Evolutionary conservation across 1,140 invertebrate genomes (phyloP).

Genomic region (Eufriesea mexicana): DNA sequence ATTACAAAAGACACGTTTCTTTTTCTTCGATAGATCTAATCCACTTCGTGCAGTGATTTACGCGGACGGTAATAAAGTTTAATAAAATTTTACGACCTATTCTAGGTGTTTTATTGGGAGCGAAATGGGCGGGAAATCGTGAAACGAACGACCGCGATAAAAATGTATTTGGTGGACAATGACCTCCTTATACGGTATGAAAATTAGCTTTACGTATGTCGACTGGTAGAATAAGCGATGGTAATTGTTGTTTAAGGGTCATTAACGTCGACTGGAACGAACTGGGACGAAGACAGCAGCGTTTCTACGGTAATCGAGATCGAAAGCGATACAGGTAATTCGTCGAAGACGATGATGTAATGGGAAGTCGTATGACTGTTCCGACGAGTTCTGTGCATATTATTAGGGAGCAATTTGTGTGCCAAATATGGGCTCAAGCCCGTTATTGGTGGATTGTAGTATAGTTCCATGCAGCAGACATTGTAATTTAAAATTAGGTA

Average conservation of each 20-base stretch:
- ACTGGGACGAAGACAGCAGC: neutral
- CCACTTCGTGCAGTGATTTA: neutral
- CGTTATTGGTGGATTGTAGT: neutral
- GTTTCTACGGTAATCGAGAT: neutral
- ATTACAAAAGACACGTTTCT: neutral
- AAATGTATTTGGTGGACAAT: neutral
- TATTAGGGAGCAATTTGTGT: neutral
- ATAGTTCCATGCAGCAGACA: too few species aligned
- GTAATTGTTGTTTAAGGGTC: neutral
- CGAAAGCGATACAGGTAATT: neutral
- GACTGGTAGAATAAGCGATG: neutral
- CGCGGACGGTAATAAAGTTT: too few species aligned
- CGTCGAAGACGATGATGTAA: neutral
- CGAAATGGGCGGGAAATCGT: neutral
- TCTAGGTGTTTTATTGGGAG: neutral
- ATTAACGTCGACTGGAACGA: neutral
- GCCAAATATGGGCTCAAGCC: neutral
- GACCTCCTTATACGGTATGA: neutral
- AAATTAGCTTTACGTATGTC: neutral
- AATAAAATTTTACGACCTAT: neutral
- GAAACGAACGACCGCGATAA: neutral
- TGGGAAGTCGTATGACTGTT: neutral
- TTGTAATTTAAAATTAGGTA: too few species aligned
- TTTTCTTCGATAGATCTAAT: neutral
- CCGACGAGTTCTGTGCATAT: neutral